Base-by-base conservation (phyloP, 2,797 vertebrate genomes). In the Buceros bicornis region DNA sequence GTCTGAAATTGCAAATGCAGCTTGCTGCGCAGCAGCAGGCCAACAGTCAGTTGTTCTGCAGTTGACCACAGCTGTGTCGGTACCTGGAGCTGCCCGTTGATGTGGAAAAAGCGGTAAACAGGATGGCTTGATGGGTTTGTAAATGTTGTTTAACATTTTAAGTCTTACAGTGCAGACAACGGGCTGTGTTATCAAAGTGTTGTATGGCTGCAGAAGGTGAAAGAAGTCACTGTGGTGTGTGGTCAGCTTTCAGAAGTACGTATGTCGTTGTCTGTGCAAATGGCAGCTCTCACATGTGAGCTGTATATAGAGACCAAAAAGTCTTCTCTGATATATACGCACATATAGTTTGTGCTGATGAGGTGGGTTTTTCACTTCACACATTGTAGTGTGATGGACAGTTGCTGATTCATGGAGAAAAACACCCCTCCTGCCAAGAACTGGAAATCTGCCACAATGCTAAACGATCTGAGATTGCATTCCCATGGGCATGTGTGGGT, bases 321-420 rank as follows among this genome's bases (percentile, higher is more conserved):
- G 40, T 33, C 62, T 24, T 70, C 78, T 87, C 40, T 45, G 73
- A 66, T 50, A 31, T 22, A 21, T 58, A 66, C 40, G 6, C 73
- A 28, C 45, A 18, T 82, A 20, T 53, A 58, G 37, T 47, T 93
- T 37, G 42, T 83, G 69, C 72, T 90, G 65, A 69, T 82, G 82
- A 90, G 81, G 67, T 95, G 88, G 60, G 76, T 48, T 97, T 94
- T 95, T 94, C 31, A 29, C 65, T 85, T 89, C 64, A 57, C 95
- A 86, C 65, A 81, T 37, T 93, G 84, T 87, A 45, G 54, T 54
- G 42, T 97, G 95, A 95, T 85, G 94, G 96, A 89, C 97, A 91
- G 81, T 85, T 93, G 94, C 90, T 93, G 95, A 94, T 96, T 95
- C 90, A 93, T 62, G 78, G 78, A 85, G 86, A 83, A 92, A 93